A percentile compares a stretch with the other conserved stretches of the same genome.
These are phyloP conservation scores for Polyommatus icarus DNA, from an alignment of 2,888 invertebrate genomes.

Conservation along the genomic window DNA sequence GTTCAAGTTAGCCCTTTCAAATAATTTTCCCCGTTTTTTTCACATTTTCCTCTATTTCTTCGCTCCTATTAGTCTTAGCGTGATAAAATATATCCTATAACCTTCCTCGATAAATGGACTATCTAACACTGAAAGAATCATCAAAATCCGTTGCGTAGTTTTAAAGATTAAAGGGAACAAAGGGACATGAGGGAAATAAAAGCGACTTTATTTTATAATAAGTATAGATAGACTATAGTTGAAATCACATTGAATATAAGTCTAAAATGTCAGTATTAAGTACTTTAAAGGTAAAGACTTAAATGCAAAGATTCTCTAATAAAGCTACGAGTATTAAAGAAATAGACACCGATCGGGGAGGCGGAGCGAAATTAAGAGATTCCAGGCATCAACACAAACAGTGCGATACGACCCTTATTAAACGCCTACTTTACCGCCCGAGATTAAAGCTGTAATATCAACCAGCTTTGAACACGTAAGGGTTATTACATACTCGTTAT, in stretches of 20 bases:
- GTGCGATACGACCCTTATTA: conserved; percentile 68
- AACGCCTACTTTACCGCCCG: conserved; percentile 44
- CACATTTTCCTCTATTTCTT: too few species aligned
- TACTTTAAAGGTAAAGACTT: background rate
- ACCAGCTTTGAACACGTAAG: conserved; percentile 30
- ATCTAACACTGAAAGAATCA: too few species aligned
- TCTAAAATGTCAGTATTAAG: background rate
- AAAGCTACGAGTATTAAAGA: conserved; percentile 44
- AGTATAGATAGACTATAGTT: too few species aligned
- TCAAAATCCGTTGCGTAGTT: too few species aligned
- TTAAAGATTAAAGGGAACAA: too few species aligned
- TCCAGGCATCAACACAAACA: conserved; percentile 61
- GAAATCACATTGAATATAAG: background rate
- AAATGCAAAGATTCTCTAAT: background rate
- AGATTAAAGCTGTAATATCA: conserved; percentile 39
- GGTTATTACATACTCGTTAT: background rate
- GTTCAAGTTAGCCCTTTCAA: too few species aligned
- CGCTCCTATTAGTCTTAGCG: too few species aligned
- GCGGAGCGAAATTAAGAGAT: conserved; percentile 72
- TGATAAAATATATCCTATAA: too few species aligned
- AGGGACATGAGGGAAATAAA: too few species aligned
- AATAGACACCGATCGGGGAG: conserved; percentile 57
- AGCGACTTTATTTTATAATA: too few species aligned
- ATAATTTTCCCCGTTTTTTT: too few species aligned
- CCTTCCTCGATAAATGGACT: too few species aligned